Percentiles rank a stretch among this genome's conserved stretches.
Conservation (phyloP, 2,113 vertebrate genomes). For the Rostratula benghalensis region DNA sequence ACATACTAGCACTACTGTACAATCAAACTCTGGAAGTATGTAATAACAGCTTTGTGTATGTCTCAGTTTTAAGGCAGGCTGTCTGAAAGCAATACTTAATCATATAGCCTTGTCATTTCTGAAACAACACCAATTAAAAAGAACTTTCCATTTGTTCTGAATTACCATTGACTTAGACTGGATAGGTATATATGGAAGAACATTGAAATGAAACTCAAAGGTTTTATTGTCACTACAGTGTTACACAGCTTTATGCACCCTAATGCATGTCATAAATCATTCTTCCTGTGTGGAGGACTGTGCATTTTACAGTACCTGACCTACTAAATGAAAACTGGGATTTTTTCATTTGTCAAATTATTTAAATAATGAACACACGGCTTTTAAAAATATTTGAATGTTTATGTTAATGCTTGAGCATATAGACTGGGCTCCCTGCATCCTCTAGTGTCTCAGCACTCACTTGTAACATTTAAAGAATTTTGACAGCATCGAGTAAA, state of each 20-base stretch:
- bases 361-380: background rate
- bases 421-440: too few species aligned
- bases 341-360: background rate
- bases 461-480: too few species aligned
- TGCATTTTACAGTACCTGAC: background rate
- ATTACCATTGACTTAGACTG: background rate
- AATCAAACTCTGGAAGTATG: background rate
- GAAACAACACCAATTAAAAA: background rate
- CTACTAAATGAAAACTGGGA: background rate
- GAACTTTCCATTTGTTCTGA: background rate
- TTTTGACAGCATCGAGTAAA: background rate
- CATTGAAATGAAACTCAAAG: rapidly evolving
- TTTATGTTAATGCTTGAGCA: background rate
- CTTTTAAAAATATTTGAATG: background rate
- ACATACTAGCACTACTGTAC: background rate
- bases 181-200: background rate
- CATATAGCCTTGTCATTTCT: background rate
- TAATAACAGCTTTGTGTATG: rapidly evolving
- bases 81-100: background rate
- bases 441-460: background rate
- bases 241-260: background rate
- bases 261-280: background rate
- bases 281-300: too few species aligned
- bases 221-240: background rate
- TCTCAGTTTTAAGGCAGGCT: background rate